Percentiles rank a stretch among this genome's conserved stretches.
Conservation (phyloP, 2,113 vertebrate genomes). For the Heterochromis multidens region DNA sequence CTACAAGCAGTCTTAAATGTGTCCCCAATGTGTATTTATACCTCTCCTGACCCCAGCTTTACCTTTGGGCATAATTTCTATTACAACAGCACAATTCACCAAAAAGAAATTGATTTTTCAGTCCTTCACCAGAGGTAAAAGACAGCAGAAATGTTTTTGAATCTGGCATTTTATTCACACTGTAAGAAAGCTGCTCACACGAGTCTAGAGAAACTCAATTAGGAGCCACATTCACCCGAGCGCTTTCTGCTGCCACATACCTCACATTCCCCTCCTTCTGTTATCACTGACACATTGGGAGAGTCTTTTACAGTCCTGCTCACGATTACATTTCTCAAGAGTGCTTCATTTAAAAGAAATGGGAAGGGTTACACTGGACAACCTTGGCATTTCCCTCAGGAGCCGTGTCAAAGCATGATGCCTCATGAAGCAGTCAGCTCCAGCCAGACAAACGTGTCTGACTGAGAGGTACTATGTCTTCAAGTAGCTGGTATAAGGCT, state of each 20-base stretch:
- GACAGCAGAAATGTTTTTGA: constrained; percentile 33
- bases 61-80: constrained; percentile 30
- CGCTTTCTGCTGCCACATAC: neutral
- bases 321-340: constrained; percentile 44
- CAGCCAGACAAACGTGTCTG: constrained; percentile 18
- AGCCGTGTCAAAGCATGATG: constrained; percentile 48
- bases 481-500: constrained; percentile 52
- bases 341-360: constrained; percentile 38
- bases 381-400: constrained; percentile 39
- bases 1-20: neutral
- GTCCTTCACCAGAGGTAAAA: constrained; percentile 12
- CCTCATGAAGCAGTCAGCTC: constrained; percentile 10
- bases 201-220: constrained; percentile 45
- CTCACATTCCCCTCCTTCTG: constrained; percentile 33
- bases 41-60: constrained; percentile 31
- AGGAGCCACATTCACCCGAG: constrained; percentile 35
- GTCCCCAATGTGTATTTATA: constrained; percentile 43
- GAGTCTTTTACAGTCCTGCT: constrained; percentile 26
- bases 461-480: constrained; percentile 25
- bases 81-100: constrained; percentile 10
- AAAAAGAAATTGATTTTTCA: constrained; percentile 26
- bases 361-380: constrained; percentile 36
- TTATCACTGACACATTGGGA: constrained; percentile 50
- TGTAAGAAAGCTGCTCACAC: neutral
- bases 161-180: constrained; percentile 6